Base-by-base conservation (phyloP, 92 coral and sea anemone genomes). In the Palythoa heliodiscus region DNA sequence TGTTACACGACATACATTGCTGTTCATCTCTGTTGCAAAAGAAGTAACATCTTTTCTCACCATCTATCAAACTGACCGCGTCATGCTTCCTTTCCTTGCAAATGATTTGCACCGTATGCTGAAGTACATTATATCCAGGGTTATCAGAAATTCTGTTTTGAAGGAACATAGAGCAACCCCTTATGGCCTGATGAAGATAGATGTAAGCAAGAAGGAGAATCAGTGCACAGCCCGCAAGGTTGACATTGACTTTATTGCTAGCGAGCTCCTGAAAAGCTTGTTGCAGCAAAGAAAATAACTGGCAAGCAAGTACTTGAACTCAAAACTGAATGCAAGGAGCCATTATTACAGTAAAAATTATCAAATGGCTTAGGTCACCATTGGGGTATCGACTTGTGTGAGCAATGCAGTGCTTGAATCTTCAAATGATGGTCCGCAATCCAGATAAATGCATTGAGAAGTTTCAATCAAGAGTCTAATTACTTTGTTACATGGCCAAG, bases 401-500 rank as follows among this genome's bases (percentile, higher is more conserved):
- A 55, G 88, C 88, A 86, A n/a, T 86, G 54, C 72, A 86, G 60
- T 74, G 86, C 63, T 61, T 86, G 88, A 86, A 64, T 86, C 86
- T 69, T 77, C 86, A 86, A 76, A 86, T 76, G 75, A 63, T 86
- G 88, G 85, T 77, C 83, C 76, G 75, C 76, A 60, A 86, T 60
- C 75, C 88, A 77, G 88, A 86, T 48, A 76, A 22, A 76, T 86
- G 86, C 75, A 55, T 86, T 20, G 75, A 77, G 73, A 86, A 86
- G 88, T 77, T 86, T 77, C 74, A 37, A 40, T 79, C 84, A 61
- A 61, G 73, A 79, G 84, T 52, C 73, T 85, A 47, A n/a, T 85
- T 39, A 53, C 85, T 63, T 60, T 73, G 64, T 73, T 43, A 17
- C 85, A 84, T 84, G 75, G 75, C 53, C 69, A 63, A 37, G 73